Evolutionary conservation across 2,113 vertebrate species (phyloP), one percentile per base, ranked within the genome.

Genomic region (Chamaea fasciata): DNA sequence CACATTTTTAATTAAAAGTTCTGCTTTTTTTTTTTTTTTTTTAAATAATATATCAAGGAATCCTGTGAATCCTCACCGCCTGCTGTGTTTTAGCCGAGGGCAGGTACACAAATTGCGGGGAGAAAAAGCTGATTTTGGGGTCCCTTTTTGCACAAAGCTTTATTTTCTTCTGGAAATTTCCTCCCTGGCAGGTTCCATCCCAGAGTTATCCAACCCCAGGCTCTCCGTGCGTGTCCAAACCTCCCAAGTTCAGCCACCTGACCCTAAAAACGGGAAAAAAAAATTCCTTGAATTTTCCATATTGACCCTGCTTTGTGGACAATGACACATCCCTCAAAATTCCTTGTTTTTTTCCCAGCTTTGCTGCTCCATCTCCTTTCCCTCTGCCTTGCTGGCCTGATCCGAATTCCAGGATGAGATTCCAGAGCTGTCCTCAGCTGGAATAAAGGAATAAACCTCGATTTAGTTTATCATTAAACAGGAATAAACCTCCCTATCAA

Each of bases 181-280:
- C 16, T 37, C 9, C 59, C 14, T 30, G 42, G 21, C 7, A 6
- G 53, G 35, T 8, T 6, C 44, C 19, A 5, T 4, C 76, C 60
- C 50, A 16, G 39, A 27, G 5, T 9, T 9, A 2, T 15, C 53
- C 18, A 21, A 35, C 10, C 20, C 46, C 15, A 10, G 33, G 55
- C 5, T 46, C 55, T 42, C 67, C 15, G 16, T 12, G 28, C 0
- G 0, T 5, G 6, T 49, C 42, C 6, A 13, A 12, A 18, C 35
- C 23, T 74, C 14, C 50, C 60, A 13, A 26, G 7, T 60, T 67
- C 37, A 24, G 13, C 33, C 47, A 18, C 64, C 18, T 20, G 52
- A 46, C 4, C 42, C 69, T 14, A 9, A 3, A 35, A 49, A 23
- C 1, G 7, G 31, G 39, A 3, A 28, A 50, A 53, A 59, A 42